Conservation (phyloP, 2,113 vertebrate species). For the Mormyrus lacerda region DNA sequence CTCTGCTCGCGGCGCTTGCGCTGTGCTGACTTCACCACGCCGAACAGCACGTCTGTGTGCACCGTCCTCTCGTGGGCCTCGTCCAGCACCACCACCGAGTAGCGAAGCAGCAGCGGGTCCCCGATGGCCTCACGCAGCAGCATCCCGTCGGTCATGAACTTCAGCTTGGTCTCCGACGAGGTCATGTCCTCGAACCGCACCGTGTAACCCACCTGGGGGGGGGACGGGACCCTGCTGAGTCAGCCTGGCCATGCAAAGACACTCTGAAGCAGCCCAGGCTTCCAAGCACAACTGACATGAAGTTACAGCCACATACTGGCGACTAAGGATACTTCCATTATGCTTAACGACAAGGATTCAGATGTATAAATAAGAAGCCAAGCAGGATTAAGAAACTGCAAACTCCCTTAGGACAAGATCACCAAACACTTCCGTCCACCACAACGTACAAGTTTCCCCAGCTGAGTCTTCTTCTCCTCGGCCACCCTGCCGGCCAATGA, state of each 20-base stretch:
- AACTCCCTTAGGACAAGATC: neutral
- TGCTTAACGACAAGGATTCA: neutral
- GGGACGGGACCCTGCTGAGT: neutral
- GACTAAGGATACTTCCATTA: neutral
- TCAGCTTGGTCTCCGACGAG: constrained; percentile 75
- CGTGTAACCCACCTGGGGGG: constrained; percentile 78
- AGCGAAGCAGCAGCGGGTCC: constrained; percentile 78
- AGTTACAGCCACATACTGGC: neutral
- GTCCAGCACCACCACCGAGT: constrained; percentile 83
- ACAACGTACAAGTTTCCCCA: constrained; percentile 77
- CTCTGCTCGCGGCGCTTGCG: constrained; percentile 71
- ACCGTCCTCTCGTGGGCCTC: constrained; percentile 91
- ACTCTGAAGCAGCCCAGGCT: neutral
- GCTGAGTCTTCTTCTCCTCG: constrained; percentile 78
- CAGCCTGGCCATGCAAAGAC: neutral
- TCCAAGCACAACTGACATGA: neutral
- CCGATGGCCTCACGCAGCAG: constrained; percentile 84
- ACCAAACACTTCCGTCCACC: neutral
- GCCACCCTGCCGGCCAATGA: constrained; percentile 86
- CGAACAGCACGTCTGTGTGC: constrained; percentile 91
- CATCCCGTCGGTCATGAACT: constrained; percentile 95
- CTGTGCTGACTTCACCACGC: constrained; percentile 84
- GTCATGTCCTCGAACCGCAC: constrained; percentile 91
- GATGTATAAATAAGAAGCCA: neutral
- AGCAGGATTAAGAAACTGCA: neutral